Conservation (phyloP, 2,888 invertebrate species). For the Enchytraeus crypticus region DNA sequence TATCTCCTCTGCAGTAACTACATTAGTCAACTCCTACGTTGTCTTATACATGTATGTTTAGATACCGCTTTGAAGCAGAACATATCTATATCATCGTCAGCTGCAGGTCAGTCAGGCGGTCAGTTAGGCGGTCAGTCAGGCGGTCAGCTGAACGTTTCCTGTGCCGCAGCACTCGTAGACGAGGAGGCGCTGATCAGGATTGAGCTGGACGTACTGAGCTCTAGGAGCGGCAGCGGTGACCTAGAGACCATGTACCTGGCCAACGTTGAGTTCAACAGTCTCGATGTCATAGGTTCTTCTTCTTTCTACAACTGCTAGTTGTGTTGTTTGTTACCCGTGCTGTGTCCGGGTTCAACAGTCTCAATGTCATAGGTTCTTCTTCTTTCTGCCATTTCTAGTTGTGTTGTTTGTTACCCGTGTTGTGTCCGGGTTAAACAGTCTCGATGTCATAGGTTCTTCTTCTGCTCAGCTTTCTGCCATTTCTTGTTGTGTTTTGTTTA, state of each 20-base stretch:
- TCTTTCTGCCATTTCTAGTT: neutral
- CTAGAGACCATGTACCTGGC: constrained; percentile 59
- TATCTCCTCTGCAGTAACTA: too few relatives aligned
- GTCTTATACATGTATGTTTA: too few relatives aligned
- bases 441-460: constrained; percentile 77
- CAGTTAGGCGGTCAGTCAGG: too few relatives aligned
- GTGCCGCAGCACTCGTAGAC: neutral
- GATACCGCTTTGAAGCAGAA: too few relatives aligned
- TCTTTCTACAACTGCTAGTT: neutral
- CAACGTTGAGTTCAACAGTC: constrained; percentile 82
- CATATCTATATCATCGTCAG: too few relatives aligned
- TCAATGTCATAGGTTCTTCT: constrained; percentile 77
- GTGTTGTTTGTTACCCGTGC: neutral
- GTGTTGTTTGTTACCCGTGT: neutral
- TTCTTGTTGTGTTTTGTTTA: neutral
- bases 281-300: constrained; percentile 77
- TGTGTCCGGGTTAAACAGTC: constrained; percentile 86
- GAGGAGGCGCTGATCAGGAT: constrained; percentile 56
- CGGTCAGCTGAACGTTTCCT: neutral
- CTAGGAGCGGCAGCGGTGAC: constrained; percentile 51
- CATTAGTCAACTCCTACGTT: too few relatives aligned
- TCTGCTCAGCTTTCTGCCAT: neutral
- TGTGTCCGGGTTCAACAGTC: constrained; percentile 86
- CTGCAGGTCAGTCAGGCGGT: too few relatives aligned
- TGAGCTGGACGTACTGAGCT: constrained; percentile 71